Base-by-base conservation (phyloP, 2,113 vertebrate species). In the Loxodonta africana region DNA sequence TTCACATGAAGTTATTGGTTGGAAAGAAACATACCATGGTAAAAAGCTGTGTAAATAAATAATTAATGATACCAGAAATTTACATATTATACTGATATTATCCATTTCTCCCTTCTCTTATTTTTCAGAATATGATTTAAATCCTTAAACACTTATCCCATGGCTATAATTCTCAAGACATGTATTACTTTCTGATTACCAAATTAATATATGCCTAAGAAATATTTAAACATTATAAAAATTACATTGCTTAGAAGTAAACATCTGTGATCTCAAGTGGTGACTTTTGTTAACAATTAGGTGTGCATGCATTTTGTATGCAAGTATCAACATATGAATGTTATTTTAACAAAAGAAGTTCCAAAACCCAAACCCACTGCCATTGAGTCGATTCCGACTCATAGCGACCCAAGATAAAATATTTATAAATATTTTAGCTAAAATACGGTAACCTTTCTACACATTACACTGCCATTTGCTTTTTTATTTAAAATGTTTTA, bases 51-150 rank as follows among this genome's bases (percentile, higher is more conserved):
- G 2, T 69, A 90, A 83, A 80, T 87, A 81, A 96, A 77, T 82
- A 82, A 80, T 91, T 88, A 83, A 81, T 91, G 81, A 83, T 5
- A 30, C 51, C 33, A 83, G 6, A 10, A 7, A 69, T 78, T 95
- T 88, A 15, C 41, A 78, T 82, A 76, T 57, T 83, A 37, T 41
- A 1, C 18, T 67, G n/a, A 44, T 69, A 71, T 15, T 60, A 96
- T 90, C 25, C 11, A 83, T 78, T 91, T 84, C n/a, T 30, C 30
- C 28, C 73, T 84, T 88, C 14, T 78, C 28, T 41, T 80, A 30
- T n/a, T 81, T 95, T 94, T 91, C 48, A 37, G 95, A 80, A 74
- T 74, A 80, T 74, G 51, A 92, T n/a, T 95, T 81, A 67, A 88
- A 84, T 51, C 33, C 3, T 92, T 44, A 84, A 23, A 60, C 82